Conservation (phyloP, 2,797 vertebrate genomes). For the Botia kubotai region DNA sequence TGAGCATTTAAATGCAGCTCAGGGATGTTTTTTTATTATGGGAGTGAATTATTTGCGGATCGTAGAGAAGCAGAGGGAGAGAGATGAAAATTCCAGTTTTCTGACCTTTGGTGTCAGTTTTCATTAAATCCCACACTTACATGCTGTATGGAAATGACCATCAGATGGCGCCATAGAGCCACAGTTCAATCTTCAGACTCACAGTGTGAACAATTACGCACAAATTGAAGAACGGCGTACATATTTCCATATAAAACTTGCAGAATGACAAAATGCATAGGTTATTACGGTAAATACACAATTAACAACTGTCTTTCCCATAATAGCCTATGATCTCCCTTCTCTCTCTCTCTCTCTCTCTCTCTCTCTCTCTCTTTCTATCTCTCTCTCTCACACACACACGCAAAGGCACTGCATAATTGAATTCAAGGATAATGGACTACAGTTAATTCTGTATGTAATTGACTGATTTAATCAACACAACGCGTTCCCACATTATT, state of each 20-base stretch:
- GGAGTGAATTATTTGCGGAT: conserved; percentile 9
- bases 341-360: accelerated
- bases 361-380: no score
- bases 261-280: neutral
- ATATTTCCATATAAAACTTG: neutral
- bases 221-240: neutral
- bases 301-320: neutral
- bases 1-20: conserved; percentile 10
- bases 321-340: neutral
- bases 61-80: neutral
- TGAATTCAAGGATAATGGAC: neutral
- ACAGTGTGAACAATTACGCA: neutral
- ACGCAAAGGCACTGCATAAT: neutral
- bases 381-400: neutral
- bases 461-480: neutral
- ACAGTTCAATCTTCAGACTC: neutral
- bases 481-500: neutral
- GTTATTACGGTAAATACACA: neutral
- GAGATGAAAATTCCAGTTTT: conserved; percentile 13
- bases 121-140: neutral
- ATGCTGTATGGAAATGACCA: neutral
- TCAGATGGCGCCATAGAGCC: conserved; percentile 24
- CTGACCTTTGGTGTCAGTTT: conserved; percentile 27
- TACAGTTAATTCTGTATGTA: neutral
- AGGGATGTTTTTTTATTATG: conserved; percentile 1